Percentiles rank a stretch among this genome's conserved stretches.
These are phyloP conservation scores for Aurelia coerulea DNA, from an alignment of 30 jellyfish, hydroid and myxozoan genomes.

Conservation along the genomic window DNA sequence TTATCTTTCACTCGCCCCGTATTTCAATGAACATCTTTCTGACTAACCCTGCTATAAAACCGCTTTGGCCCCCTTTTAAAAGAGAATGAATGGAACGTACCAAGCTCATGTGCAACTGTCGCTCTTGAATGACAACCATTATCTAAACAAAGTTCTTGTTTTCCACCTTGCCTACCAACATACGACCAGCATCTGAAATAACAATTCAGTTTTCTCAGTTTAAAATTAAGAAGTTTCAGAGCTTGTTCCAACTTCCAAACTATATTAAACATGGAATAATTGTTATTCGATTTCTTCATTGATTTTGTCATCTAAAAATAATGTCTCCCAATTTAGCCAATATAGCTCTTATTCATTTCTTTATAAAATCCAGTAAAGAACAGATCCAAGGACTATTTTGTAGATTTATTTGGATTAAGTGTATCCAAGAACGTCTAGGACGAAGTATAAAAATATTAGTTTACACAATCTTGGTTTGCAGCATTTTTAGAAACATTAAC, in stretches of 20 bases:
- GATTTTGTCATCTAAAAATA: background rate
- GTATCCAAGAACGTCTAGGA: too few relatives aligned
- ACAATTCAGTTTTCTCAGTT: background rate
- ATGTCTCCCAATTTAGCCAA: background rate
- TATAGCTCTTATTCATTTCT: too few relatives aligned
- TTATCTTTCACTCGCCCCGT: too few relatives aligned
- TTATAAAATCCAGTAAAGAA: too few relatives aligned
- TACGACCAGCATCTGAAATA: slow-evolving; percentile 66
- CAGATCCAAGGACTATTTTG: background rate
- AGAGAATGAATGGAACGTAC: background rate
- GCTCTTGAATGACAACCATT: slow-evolving; percentile 69
- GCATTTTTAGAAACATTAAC: too few relatives aligned
- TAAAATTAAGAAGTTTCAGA: background rate
- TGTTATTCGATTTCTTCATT: background rate
- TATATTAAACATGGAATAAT: background rate
- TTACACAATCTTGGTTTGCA: too few relatives aligned
- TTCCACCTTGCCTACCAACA: slow-evolving; percentile 78
- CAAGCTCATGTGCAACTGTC: slow-evolving; percentile 75
- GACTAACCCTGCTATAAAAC: too few relatives aligned
- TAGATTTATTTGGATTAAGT: background rate
- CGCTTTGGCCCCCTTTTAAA: too few relatives aligned
- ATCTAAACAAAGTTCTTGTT: slow-evolving; percentile 68
- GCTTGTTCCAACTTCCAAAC: background rate
- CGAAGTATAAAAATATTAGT: too few relatives aligned
- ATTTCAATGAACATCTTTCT: too few relatives aligned